phyloP scores from a whole-genome alignment of 2,888 invertebrate species.

The Spicauda simplicius region DNA sequence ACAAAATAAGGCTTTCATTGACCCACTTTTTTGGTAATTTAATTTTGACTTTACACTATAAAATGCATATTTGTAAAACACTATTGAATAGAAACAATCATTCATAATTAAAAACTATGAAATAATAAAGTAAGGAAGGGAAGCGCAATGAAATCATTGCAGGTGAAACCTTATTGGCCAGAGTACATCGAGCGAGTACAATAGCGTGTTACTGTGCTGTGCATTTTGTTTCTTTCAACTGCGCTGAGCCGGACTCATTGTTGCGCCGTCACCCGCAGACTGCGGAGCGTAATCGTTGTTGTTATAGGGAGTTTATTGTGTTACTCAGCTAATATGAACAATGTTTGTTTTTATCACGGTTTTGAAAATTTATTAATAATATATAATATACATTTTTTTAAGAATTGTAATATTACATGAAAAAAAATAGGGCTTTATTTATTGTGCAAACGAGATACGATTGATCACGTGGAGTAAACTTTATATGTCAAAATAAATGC shows the following conservation, averaged over 20 bases:
- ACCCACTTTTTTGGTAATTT: no score
- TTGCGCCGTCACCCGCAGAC: slow-evolving; percentile 60
- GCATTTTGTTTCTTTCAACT: slow-evolving; percentile 50
- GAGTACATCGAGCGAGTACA: slow-evolving; percentile 57
- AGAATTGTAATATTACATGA: no score
- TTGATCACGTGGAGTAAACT: no score
- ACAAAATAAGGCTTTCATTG: no score
- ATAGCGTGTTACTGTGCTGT: slow-evolving; percentile 50
- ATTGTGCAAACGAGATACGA: no score
- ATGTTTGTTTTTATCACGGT: background rate
- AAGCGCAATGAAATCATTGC: slow-evolving; percentile 18
- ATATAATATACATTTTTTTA: no score
- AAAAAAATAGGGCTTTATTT: no score
- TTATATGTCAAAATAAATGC: no score
- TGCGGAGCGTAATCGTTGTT: slow-evolving; percentile 3
- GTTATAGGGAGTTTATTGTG: slow-evolving; percentile 11
- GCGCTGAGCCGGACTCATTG: slow-evolving; percentile 55
- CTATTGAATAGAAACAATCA: no score
- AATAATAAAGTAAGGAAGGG: background rate
- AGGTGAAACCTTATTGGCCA: slow-evolving; percentile 38
- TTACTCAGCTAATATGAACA: background rate
- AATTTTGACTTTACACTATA: no score
- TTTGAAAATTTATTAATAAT: background rate
- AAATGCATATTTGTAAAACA: no score
- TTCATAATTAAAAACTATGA: background rate